Conservation (phyloP, 2,113 vertebrate species). For the Trinectes maculatus region DNA sequence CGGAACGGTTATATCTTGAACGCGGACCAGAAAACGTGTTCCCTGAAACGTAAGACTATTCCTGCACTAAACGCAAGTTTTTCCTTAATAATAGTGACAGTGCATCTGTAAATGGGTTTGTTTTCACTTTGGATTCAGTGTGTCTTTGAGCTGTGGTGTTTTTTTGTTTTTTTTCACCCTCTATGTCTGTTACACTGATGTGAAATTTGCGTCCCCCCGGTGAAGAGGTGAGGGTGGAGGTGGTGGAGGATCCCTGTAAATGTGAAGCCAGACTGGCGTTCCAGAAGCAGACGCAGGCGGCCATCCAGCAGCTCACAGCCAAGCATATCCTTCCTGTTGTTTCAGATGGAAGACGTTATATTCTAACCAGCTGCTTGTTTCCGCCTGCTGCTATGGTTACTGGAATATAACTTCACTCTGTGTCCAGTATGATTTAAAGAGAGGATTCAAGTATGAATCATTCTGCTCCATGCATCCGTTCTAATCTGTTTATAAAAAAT, state of each 20-base stretch:
- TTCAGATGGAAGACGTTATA: slow-evolving; percentile 44
- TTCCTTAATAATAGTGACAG: too few relatives aligned
- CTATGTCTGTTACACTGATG: slow-evolving; percentile 45
- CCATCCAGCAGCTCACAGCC: slow-evolving; percentile 85
- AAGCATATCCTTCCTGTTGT: slow-evolving; percentile 91
- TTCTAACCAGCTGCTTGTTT: slow-evolving; percentile 16
- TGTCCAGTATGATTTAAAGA: neutral
- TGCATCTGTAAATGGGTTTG: slow-evolving; percentile 2
- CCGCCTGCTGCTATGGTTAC: slow-evolving; percentile 19
- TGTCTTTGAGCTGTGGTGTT: slow-evolving; percentile 1
- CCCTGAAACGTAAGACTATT: slow-evolving; percentile 79
- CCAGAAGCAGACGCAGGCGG: slow-evolving; percentile 85
- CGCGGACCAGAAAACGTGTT: slow-evolving; percentile 85
- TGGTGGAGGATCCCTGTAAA: slow-evolving; percentile 87
- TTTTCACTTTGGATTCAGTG: neutral
- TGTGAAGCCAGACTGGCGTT: slow-evolving; percentile 89
- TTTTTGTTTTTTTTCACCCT: neutral
- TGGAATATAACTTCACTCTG: neutral
- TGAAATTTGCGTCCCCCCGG: slow-evolving; percentile 58
- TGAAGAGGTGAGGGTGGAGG: slow-evolving; percentile 79
- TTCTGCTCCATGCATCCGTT: neutral
- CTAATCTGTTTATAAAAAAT: slow-evolving; percentile 1
- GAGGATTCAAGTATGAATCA: neutral
- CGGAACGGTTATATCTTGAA: slow-evolving; percentile 84
- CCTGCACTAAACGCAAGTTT: too few relatives aligned